A percentile compares a stretch with the other conserved stretches of the same genome.
phyloP scores from a whole-genome alignment of 2,888 invertebrate genomes.

The Plutella xylostella region DNA sequence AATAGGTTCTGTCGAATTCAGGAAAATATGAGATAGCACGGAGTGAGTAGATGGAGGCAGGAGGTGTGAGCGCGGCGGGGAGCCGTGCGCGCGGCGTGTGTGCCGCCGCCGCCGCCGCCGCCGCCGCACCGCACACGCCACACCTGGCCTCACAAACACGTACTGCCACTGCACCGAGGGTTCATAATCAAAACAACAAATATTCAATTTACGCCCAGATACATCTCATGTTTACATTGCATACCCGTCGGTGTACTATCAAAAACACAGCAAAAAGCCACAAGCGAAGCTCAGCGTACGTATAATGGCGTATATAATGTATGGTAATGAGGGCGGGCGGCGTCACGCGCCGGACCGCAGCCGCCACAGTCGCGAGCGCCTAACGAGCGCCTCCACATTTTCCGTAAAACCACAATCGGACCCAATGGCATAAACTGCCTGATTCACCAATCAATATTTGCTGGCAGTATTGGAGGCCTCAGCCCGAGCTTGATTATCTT shows the following conservation, averaged over 20 bases:
- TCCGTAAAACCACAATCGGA: conserved; percentile 35
- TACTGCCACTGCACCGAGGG: too few species aligned
- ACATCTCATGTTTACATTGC: conserved; percentile 12
- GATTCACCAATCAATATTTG: too few species aligned
- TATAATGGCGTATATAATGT: conserved; percentile 65
- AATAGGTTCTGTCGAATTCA: not conserved
- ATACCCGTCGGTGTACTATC: conserved; percentile 35
- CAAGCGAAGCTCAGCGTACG: conserved; percentile 49
- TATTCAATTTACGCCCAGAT: not conserved
- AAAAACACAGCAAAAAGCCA: conserved; percentile 51
- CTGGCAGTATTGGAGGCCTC: too few species aligned
- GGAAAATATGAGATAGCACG: not conserved
- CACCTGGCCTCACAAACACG: too few species aligned
- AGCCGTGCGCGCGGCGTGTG: not conserved
- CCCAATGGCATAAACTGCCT: too few species aligned
- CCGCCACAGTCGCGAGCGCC: conserved; percentile 35
- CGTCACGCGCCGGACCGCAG: conserved; percentile 62
- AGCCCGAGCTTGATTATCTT: too few species aligned
- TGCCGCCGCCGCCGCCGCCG: too few species aligned
- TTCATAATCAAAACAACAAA: too few species aligned
- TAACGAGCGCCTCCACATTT: conserved; percentile 62
- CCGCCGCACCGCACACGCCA: too few species aligned
- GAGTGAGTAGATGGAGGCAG: not conserved
- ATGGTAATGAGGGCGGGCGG: conserved; percentile 67
- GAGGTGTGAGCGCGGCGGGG: not conserved